These are phyloP conservation scores for Timema cristinae DNA, from an alignment of 2,888 invertebrate species.

Conservation along the genomic window DNA sequence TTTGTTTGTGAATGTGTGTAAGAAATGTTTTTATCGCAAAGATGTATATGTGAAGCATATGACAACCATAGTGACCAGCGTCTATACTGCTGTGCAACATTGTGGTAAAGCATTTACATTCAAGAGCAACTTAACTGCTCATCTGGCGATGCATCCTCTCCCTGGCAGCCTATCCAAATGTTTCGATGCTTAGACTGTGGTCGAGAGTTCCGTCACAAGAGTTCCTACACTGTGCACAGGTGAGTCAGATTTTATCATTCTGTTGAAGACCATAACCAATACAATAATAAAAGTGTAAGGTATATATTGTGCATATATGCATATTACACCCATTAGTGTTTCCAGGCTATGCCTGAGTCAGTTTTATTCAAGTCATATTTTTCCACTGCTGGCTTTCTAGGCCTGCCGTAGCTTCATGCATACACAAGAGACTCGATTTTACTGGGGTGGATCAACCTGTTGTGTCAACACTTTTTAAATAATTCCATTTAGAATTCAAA, in stretches of 20 bases:
- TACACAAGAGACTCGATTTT: too few relatives aligned
- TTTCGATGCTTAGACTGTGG: conserved; percentile 23
- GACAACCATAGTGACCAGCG: conserved; percentile 21
- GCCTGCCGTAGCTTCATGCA: too few relatives aligned
- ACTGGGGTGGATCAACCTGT: too few relatives aligned
- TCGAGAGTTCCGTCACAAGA: conserved; percentile 24
- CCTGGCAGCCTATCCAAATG: conserved; percentile 5
- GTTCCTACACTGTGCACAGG: conserved; percentile 24
- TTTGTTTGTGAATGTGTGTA: conserved; percentile 22
- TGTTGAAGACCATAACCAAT: too few relatives aligned
- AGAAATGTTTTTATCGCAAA: conserved; percentile 20
- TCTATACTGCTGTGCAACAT: conserved; percentile 23
- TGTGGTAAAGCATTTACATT: conserved; percentile 26
- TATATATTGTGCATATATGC: too few relatives aligned
- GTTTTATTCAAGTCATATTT: too few relatives aligned
- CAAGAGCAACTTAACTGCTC: conserved; percentile 22
- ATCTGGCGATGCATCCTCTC: conserved; percentile 21
- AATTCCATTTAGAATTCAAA: too few relatives aligned
- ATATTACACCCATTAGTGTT: too few relatives aligned
- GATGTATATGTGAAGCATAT: conserved; percentile 24
- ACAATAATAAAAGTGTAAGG: too few relatives aligned
- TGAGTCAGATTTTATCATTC: not conserved
- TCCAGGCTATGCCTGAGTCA: too few relatives aligned
- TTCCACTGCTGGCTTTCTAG: too few relatives aligned
- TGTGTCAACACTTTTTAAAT: too few relatives aligned